Evolutionary conservation across 2,797 vertebrate species (phyloP), one percentile per base, ranked within the genome.

Genomic region (Sebastes dallii): DNA sequence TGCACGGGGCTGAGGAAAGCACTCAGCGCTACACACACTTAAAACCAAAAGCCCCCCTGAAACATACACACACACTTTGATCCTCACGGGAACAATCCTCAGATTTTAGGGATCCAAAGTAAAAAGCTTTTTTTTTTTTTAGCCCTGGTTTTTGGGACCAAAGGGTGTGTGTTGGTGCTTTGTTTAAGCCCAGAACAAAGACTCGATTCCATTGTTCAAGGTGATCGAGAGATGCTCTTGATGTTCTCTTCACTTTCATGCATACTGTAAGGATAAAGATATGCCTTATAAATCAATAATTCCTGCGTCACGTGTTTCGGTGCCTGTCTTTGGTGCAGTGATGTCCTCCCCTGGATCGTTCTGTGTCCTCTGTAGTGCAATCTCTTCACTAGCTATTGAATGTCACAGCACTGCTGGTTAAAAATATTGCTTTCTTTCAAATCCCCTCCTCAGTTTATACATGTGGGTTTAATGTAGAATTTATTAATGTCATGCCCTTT

Each of bases 401-500:
- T 95, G 94, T 95, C 94, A 95, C 77, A 56, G 86, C 76, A 73
- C 65, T 27, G 88, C 86, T 83, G 88, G 84, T 91, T 93, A 90
- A 90, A 93, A 93, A 94, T 94, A 94, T 91, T 87, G 88, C 93
- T 91, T 92, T 91, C 89, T 84, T 91, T 92, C 87, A 89, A 93
- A 92, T 88, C 82, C 81, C 81, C 84, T 10, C 34, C 58, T 84
- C 88, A 92, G 90, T 94, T 95, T 95, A 90, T 88, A 92, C 87
- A 94, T 86, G 90, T 94, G 89, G 89, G 86, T 95, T 94, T 94
- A 90, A 94, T 93, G 91, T 89, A 65, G 90, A 93, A 93, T 95
- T 92, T 95, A 95, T 95, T 91, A 96, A 95, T 94, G 95, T 93
- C 95, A 91, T 93, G 94, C 91, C 94, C 95, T 95, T 95, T 42